A percentile compares a stretch with the other conserved stretches of the same genome.
Evolutionary conservation across 2,113 vertebrate genomes (phyloP).

Genomic region (Cranoglanis bouderius): DNA sequence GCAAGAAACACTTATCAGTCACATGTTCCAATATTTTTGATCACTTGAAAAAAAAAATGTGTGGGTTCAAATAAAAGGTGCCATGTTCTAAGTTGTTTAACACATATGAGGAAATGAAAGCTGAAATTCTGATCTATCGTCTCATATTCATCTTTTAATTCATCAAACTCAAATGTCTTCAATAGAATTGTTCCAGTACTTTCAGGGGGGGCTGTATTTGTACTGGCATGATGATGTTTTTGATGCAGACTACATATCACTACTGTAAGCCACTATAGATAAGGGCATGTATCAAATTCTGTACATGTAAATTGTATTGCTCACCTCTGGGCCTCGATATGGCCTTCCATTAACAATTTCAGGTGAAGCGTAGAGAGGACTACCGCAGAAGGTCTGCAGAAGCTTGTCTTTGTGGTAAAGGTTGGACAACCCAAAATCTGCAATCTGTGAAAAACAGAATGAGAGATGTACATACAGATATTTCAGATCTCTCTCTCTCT

Average conservation of each 20-base stretch:
- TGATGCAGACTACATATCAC: background rate
- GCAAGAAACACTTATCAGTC: too few species aligned
- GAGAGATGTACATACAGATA: background rate
- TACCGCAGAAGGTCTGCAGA: conserved; percentile 96
- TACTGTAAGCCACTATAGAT: background rate
- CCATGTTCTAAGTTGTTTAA: too few species aligned
- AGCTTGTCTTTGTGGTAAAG: conserved; percentile 96
- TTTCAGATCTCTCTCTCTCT: background rate
- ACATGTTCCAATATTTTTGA: too few species aligned
- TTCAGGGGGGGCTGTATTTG: too few species aligned
- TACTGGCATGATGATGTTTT: background rate
- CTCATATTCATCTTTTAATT: too few species aligned
- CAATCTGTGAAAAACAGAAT: conserved; percentile 79
- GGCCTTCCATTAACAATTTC: conserved; percentile 98
- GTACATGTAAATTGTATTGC: background rate
- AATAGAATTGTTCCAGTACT: too few species aligned
- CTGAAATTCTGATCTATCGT: too few species aligned
- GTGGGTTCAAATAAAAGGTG: too few species aligned
- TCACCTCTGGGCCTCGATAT: conserved; percentile 93
- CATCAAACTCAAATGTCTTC: too few species aligned
- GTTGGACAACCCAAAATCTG: conserved; percentile 97
- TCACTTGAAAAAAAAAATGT: too few species aligned
- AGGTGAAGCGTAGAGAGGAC: conserved; percentile 94
- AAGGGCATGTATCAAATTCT: background rate
- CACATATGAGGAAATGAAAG: too few species aligned